These are phyloP conservation scores for Chloroceryle amazona DNA, from an alignment of 2,797 vertebrate species.

Conservation along the genomic window DNA sequence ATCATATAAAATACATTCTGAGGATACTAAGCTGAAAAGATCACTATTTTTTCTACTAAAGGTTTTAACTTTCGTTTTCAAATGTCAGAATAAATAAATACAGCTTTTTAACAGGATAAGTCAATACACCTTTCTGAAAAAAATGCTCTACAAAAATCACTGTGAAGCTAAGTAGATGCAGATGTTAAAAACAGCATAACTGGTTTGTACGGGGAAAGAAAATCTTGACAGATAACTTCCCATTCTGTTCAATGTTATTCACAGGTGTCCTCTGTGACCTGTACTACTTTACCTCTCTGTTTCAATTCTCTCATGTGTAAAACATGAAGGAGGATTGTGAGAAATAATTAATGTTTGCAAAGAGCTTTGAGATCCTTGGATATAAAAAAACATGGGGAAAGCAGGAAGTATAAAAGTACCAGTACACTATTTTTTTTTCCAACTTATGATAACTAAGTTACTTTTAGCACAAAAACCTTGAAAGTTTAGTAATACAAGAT, in stretches of 20 bases:
- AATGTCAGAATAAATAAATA: slow-evolving; percentile 4
- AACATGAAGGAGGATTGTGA: slow-evolving; percentile 52
- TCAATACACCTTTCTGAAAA: background rate
- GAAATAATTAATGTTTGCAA: slow-evolving; percentile 65
- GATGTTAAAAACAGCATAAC: background rate
- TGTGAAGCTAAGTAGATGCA: background rate
- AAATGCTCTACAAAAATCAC: background rate
- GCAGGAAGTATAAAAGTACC: background rate
- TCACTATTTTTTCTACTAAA: background rate
- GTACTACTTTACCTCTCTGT: slow-evolving; percentile 55
- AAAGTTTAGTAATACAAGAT: slow-evolving; percentile 6
- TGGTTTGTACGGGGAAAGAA: background rate
- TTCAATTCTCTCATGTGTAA: slow-evolving; percentile 43
- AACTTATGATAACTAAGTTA: background rate
- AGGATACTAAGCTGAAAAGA: background rate
- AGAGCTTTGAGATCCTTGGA: slow-evolving; percentile 54
- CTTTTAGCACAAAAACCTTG: slow-evolving; percentile 38
- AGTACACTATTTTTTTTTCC: background rate
- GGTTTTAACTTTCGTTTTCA: background rate
- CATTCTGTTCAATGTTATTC: slow-evolving; percentile 36
- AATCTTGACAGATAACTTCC: slow-evolving; percentile 18
- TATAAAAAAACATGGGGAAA: slow-evolving; percentile 19
- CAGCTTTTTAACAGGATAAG: background rate
- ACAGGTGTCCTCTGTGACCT: slow-evolving; percentile 69
- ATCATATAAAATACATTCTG: background rate